Conservation (phyloP, 1,140 invertebrate genomes). For the Anoplolepis gracilipes region DNA sequence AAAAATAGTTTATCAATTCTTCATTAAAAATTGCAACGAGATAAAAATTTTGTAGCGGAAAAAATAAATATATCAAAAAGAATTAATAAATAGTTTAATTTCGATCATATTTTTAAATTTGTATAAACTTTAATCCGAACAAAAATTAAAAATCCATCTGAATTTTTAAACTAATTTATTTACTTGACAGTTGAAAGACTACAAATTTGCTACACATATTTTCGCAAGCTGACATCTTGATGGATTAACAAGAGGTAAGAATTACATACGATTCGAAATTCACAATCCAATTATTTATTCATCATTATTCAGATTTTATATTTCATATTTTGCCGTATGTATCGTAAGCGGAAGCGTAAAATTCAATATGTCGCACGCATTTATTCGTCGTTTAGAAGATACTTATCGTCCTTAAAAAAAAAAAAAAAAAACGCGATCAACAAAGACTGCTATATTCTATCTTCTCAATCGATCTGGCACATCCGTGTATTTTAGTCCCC, state of each 20-base stretch:
- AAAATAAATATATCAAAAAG: not conserved
- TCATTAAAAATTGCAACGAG: not conserved
- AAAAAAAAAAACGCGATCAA: not conserved
- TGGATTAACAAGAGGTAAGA: not conserved
- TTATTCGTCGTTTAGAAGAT: not conserved
- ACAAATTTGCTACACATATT: not conserved
- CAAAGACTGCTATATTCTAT: not conserved
- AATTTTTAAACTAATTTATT: not conserved
- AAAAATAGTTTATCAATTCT: not conserved
- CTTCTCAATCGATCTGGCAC: not conserved
- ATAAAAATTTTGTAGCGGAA: not conserved
- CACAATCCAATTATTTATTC: slow-evolving; percentile 40
- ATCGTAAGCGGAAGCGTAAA: slow-evolving; percentile 27
- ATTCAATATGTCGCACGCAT: not conserved
- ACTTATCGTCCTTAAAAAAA: not conserved
- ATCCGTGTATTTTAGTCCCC: not conserved
- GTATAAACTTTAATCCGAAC: not conserved
- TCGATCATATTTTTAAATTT: not conserved
- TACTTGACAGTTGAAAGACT: not conserved
- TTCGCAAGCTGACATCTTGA: not conserved
- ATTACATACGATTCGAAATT: not conserved
- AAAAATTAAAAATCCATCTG: not conserved
- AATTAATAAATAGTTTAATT: slow-evolving; percentile 15
- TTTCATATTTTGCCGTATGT: slow-evolving; percentile 13
- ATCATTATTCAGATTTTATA: not conserved